phyloP scores from a whole-genome alignment of 2,113 vertebrate genomes.

The Rhinoderma darwinii region DNA sequence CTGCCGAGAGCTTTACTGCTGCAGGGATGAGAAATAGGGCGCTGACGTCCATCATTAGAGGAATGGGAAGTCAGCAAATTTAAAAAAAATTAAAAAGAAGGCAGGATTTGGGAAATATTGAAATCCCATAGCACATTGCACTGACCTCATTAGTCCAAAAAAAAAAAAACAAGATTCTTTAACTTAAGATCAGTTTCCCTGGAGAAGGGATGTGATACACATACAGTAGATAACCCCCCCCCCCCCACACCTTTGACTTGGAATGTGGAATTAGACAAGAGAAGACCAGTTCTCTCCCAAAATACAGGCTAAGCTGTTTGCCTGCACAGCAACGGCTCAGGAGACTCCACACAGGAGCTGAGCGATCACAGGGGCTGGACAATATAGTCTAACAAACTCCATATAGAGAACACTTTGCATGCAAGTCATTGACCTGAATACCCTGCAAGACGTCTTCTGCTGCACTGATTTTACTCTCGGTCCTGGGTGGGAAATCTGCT shows the following conservation, averaged over 20 bases:
- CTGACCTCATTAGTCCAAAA: conserved; percentile 48
- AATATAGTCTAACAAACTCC: neutral
- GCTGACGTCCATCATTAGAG: neutral
- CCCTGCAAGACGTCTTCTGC: neutral
- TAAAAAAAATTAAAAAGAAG: conserved; percentile 37
- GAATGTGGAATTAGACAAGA: neutral
- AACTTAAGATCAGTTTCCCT: conserved; percentile 7
- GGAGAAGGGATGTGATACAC: conserved; percentile 28
- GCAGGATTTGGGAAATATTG: conserved; percentile 27
- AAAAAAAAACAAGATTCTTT: conserved; percentile 26
- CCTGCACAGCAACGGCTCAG: neutral
- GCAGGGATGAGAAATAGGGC: neutral
- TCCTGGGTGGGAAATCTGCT: conserved; percentile 17
- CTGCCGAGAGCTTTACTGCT: neutral
- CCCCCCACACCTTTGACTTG: neutral
- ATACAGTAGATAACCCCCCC: neutral
- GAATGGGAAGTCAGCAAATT: conserved; percentile 50
- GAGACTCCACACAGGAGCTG: neutral
- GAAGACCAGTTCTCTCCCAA: neutral
- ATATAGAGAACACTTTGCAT: neutral
- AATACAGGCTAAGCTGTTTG: neutral
- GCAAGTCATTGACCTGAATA: conserved; percentile 24
- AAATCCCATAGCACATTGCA: conserved; percentile 42
- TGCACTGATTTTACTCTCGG: neutral
- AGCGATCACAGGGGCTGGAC: neutral